A percentile compares a stretch with the other conserved stretches of the same genome.
These are phyloP conservation scores for Octopus bimaculoides DNA, from an alignment of 1,140 invertebrate species.

Conservation along the genomic window DNA sequence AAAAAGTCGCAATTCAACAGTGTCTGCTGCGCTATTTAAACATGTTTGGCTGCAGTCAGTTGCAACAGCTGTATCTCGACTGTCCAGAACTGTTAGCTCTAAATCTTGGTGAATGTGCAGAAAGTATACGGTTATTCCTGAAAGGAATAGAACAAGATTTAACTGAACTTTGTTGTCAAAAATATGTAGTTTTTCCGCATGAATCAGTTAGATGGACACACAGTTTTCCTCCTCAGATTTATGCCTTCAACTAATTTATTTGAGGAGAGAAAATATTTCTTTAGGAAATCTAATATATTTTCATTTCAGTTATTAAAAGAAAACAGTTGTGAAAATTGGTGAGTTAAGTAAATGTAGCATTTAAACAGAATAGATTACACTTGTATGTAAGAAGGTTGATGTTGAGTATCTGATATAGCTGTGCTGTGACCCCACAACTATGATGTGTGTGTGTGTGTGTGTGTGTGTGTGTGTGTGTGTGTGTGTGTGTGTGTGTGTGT, in stretches of 20 bases:
- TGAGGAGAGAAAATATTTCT: no score
- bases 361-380: no score
- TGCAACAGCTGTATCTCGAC: constrained; percentile 37
- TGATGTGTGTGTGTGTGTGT: no score
- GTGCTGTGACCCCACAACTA: no score
- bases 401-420: no score
- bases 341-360: no score
- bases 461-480: no score
- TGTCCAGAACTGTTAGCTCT: constrained; percentile 44
- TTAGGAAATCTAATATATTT: no score
- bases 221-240: constrained; percentile 41
- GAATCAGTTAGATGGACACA: constrained; percentile 44
- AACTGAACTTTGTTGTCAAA: constrained; percentile 18
- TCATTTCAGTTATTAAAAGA: no score
- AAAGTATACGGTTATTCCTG: constrained; percentile 37
- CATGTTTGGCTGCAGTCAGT: constrained; percentile 43
- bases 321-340: no score
- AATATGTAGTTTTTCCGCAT: constrained; percentile 36
- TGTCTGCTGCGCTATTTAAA: constrained; percentile 44
- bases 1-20: constrained; percentile 33
- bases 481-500: no score
- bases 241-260: constrained; percentile 6
- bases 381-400: no score
- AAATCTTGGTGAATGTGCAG: constrained; percentile 45
- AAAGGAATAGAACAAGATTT: constrained; percentile 38